Percentiles rank a stretch among this genome's conserved stretches.
These are phyloP conservation scores for Thereva nobilitata DNA, from an alignment of 2,888 invertebrate species.

Conservation along the genomic window DNA sequence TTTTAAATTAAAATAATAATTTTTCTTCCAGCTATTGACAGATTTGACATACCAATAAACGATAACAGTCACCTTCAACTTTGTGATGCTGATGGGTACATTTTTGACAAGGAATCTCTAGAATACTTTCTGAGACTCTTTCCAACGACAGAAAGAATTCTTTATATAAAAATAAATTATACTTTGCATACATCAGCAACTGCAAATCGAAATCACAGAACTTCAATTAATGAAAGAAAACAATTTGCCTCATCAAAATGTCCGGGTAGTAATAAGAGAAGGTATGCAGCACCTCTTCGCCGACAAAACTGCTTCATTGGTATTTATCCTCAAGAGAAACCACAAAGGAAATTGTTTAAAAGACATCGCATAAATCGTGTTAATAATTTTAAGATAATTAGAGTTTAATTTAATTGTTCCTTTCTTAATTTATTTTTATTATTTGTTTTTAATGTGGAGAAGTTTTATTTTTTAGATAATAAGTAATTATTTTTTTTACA, in stretches of 20 bases:
- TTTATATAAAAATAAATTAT: conserved; percentile 49
- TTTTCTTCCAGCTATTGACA: conserved; percentile 42
- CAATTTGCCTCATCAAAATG: background rate
- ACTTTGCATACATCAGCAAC: background rate
- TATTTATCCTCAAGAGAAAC: conserved; percentile 40
- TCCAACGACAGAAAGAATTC: conserved; percentile 50
- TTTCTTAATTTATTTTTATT: too few species aligned
- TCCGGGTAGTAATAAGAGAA: conserved; percentile 4
- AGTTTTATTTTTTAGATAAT: too few species aligned
- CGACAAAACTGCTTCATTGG: conserved; percentile 55
- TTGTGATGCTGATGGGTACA: conserved; percentile 49
- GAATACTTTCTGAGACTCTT: conserved; percentile 52
- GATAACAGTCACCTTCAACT: conserved; percentile 47
- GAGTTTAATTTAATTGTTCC: too few species aligned
- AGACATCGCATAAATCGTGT: too few species aligned
- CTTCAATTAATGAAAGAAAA: background rate
- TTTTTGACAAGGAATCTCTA: conserved; percentile 49
- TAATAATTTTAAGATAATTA: too few species aligned
- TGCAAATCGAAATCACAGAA: background rate
- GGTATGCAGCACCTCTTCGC: conserved; percentile 47
- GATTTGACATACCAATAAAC: conserved; percentile 45
- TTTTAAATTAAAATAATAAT: conserved; percentile 9
- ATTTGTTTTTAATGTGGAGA: too few species aligned
- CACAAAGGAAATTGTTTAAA: too few species aligned
- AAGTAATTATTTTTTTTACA: too few species aligned